A percentile compares a stretch with the other conserved stretches of the same genome.
phyloP scores from a whole-genome alignment of 1,140 invertebrate genomes.

The Holotrichia oblita region DNA sequence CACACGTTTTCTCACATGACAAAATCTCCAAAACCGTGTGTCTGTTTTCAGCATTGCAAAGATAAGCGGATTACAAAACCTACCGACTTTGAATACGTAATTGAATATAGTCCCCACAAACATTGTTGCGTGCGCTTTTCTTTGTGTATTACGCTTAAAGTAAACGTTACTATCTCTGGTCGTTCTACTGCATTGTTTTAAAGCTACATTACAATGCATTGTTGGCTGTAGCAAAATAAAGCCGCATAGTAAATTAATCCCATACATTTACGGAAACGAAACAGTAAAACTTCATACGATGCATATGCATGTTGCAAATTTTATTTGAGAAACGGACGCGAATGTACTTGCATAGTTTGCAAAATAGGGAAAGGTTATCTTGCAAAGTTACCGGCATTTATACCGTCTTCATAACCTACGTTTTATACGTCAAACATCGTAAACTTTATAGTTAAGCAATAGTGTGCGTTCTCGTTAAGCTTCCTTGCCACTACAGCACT shows the following conservation, averaged over 20 bases:
- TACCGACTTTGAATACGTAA: not conserved
- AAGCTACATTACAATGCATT: not conserved
- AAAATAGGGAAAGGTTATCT: not conserved
- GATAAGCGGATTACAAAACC: not conserved
- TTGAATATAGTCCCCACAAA: not conserved
- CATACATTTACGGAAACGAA: not conserved
- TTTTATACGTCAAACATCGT: too few species aligned
- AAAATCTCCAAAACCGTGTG: not conserved
- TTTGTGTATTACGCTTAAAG: not conserved
- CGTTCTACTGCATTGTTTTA: conserved; percentile 14
- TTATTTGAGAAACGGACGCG: not conserved
- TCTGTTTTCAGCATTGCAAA: not conserved
- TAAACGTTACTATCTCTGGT: not conserved
- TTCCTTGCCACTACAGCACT: too few species aligned
- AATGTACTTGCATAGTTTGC: not conserved
- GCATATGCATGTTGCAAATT: not conserved
- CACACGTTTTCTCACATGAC: not conserved
- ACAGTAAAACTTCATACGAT: not conserved
- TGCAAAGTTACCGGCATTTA: not conserved
- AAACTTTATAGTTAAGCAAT: too few species aligned
- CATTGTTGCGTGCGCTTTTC: not conserved
- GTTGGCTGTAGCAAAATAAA: not conserved
- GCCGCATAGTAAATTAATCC: conserved; percentile 7
- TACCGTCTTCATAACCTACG: too few species aligned
- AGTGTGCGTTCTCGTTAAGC: too few species aligned